phyloP scores from a whole-genome alignment of 2,797 vertebrate species.

The Bucorvus abyssinicus region DNA sequence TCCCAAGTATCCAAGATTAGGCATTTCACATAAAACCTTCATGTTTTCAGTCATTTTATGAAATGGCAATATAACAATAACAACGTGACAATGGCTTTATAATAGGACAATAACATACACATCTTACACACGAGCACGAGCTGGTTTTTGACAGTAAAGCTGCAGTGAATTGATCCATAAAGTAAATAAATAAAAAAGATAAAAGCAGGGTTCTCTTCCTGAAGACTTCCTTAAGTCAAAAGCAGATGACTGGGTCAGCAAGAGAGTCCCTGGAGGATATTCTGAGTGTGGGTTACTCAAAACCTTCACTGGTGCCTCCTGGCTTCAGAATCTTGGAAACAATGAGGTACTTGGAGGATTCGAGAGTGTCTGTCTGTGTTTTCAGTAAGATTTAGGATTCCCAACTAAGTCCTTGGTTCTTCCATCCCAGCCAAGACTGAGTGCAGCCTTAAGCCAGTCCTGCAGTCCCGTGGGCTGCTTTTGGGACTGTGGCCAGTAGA shows the following conservation, averaged over 20 bases:
- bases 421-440: neutral
- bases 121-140: neutral
- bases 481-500: neutral
- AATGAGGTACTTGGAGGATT: neutral
- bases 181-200: neutral
- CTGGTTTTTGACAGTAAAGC: neutral
- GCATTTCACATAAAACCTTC: constrained; percentile 19
- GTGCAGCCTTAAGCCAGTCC: neutral
- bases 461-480: neutral
- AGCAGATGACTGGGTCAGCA: neutral
- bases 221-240: neutral
- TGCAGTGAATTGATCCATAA: constrained; percentile 17
- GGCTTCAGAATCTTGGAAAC: neutral
- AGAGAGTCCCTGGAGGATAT: neutral
- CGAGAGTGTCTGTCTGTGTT: neutral
- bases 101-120: neutral
- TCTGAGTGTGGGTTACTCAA: neutral
- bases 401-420: neutral
- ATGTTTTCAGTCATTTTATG: neutral
- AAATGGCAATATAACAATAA: constrained; percentile 2
- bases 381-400: neutral
- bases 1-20: constrained; percentile 1
- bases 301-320: neutral
- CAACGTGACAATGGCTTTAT: neutral
- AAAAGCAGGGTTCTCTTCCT: neutral